Base-by-base conservation (phyloP, 2,888 invertebrate genomes). In the Aethes cnicana region DNA sequence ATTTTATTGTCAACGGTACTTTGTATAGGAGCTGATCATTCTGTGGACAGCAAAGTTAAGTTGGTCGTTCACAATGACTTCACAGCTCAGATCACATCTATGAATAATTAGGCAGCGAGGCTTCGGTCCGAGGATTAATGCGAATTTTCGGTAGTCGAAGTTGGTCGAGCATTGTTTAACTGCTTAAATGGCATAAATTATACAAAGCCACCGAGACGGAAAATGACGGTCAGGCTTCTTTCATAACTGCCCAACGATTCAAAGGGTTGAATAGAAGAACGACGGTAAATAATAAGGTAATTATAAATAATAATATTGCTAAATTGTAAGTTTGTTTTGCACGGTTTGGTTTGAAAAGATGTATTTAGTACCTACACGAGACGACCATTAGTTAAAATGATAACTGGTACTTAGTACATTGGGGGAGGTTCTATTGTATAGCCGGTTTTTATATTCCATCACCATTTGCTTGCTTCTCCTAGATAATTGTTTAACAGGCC, bases 61-160 rank as follows among this genome's bases (percentile, higher is more conserved):
- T 33, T 46, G 3, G 44, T 16, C 5, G 18, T 53, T 59, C 47
- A 68, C 66, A 71, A 68, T 59, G 52, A 58, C 49, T 68, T 67
- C 61, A 71, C 72, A 69, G 64, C 62, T 63, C 67, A 69, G 57
- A 58, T 63, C 61, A 67, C 61, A 60, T 56, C 64, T 62, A 68
- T 62, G 56, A 64, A 64, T 70, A 74, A 75, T 75, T 73, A 72
- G 62, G 60, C 56, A 46, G 8, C 30, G 21, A n/a, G 4, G 2
- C 32, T 46, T 39, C 36, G 47, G 36, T 14, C 53, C 7, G n/a
- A 26, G 35, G 33, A 32, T 55, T 44, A 53, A 28, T 53, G 58
- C 42, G 49, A 59, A 58, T 59, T 58, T 60, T 56, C 64, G 59
- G 62, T 57, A 59, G 63, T 62, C 54, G 52, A 56, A 28, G 43